Conservation (phyloP, 2,797 vertebrate species). For the Xenentodon cancila region DNA sequence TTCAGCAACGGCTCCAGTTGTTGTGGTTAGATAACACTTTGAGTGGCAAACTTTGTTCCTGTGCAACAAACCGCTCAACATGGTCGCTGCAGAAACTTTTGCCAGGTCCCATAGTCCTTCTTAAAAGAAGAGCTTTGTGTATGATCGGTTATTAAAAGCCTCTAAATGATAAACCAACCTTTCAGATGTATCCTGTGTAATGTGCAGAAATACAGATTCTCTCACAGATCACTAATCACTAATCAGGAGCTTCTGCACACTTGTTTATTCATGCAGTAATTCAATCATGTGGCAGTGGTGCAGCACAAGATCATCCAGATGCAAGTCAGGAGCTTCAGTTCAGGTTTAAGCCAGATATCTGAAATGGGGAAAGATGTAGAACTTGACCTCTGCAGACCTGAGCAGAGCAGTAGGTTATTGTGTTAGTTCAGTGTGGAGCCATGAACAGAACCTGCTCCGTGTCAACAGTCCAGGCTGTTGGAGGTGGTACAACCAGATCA, state of each 20-base stretch:
- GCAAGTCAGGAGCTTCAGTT: constrained; percentile 2
- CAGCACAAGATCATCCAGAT: background rate
- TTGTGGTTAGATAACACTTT: constrained; percentile 66
- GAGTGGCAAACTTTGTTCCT: constrained; percentile 59
- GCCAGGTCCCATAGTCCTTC: background rate
- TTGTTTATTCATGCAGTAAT: constrained; percentile 5
- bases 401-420: too few species aligned
- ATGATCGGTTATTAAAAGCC: too few species aligned
- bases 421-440: too few species aligned
- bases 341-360: constrained; percentile 6
- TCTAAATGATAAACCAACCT: background rate
- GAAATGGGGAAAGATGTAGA: background rate
- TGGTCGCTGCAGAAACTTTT: constrained; percentile 6
- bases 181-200: background rate
- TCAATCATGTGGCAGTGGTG: background rate
- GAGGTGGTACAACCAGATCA: too few species aligned
- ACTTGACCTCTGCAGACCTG: too few species aligned
- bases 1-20: constrained; percentile 54
- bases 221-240: background rate
- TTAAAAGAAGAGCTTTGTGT: too few species aligned
- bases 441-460: too few species aligned
- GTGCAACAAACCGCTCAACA: constrained; percentile 38
- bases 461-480: too few species aligned
- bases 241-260: background rate
- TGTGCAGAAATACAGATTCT: background rate